Percentiles rank a stretch among this genome's conserved stretches.
phyloP scores from a whole-genome alignment of 1,140 invertebrate genomes.

The Tenebrio molitor region DNA sequence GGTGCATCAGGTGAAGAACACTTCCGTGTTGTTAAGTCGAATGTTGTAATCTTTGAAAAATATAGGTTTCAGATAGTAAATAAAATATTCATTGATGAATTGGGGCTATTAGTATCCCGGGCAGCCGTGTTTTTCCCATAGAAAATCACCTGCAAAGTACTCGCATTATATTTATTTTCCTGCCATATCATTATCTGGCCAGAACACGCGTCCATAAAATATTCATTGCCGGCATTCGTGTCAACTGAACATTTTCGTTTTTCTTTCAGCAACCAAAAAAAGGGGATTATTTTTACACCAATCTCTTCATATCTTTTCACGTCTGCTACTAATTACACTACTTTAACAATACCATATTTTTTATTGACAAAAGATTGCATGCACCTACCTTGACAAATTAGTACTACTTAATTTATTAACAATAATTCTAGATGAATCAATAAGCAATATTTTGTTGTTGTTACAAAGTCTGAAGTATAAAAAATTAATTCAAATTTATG shows the following conservation, averaged over 20 bases:
- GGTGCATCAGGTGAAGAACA: neutral
- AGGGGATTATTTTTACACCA: neutral
- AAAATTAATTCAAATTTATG: too few species aligned
- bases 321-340: neutral
- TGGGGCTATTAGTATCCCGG: constrained; percentile 49
- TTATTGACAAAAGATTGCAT: too few species aligned
- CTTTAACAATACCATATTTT: too few species aligned
- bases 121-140: constrained; percentile 53
- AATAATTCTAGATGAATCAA: too few species aligned
- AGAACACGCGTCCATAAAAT: constrained; percentile 50
- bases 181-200: constrained; percentile 51
- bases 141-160: constrained; percentile 54
- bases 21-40: constrained; percentile 8
- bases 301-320: neutral
- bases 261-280: constrained; percentile 31
- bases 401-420: too few species aligned
- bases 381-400: too few species aligned
- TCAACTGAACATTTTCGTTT: constrained; percentile 44
- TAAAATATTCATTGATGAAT: constrained; percentile 58
- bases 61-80: constrained; percentile 45
- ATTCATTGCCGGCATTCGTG: constrained; percentile 48
- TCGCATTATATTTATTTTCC: constrained; percentile 49
- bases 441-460: too few species aligned
- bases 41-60: constrained; percentile 42
- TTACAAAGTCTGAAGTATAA: too few species aligned